A percentile compares a stretch with the other conserved stretches of the same genome.
Conservation (phyloP, 1,140 invertebrate genomes). For the Drosophila oshimai region DNA sequence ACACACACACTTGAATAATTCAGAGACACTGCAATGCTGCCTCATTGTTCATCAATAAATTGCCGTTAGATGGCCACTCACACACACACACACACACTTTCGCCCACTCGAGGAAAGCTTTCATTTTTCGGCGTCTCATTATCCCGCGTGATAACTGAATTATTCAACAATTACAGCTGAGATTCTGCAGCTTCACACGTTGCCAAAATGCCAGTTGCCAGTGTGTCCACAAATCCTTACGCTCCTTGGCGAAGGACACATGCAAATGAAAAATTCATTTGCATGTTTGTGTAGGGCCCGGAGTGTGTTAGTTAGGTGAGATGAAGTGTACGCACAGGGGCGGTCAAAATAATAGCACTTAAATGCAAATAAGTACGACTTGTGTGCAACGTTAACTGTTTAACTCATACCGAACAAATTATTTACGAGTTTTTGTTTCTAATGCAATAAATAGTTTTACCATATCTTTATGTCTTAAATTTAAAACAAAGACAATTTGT, state of each 20-base stretch:
- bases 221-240: slow-evolving; percentile 58
- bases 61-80: slow-evolving; percentile 20
- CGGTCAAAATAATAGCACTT: neutral
- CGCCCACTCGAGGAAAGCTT: slow-evolving; percentile 19
- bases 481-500: too few species aligned
- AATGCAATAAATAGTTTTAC: too few species aligned
- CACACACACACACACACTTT: neutral
- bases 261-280: slow-evolving; percentile 64
- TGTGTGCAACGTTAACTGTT: too few species aligned
- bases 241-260: slow-evolving; percentile 49
- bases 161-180: slow-evolving; percentile 58
- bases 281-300: slow-evolving; percentile 12
- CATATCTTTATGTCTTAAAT: too few species aligned
- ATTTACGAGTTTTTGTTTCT: too few species aligned
- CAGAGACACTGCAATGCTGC: slow-evolving; percentile 60
- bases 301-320: slow-evolving; percentile 16
- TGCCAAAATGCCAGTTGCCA: slow-evolving; percentile 35
- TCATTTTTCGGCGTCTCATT: slow-evolving; percentile 50
- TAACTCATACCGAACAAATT: too few species aligned
- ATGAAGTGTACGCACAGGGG: slow-evolving; percentile 11
- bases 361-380: neutral
- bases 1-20: slow-evolving; percentile 56
- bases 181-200: slow-evolving; percentile 59
- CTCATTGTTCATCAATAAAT: slow-evolving; percentile 40
- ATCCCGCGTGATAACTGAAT: slow-evolving; percentile 48